phyloP scores from a whole-genome alignment of 2,888 invertebrate species.

The Drosophila trichaetosa region DNA sequence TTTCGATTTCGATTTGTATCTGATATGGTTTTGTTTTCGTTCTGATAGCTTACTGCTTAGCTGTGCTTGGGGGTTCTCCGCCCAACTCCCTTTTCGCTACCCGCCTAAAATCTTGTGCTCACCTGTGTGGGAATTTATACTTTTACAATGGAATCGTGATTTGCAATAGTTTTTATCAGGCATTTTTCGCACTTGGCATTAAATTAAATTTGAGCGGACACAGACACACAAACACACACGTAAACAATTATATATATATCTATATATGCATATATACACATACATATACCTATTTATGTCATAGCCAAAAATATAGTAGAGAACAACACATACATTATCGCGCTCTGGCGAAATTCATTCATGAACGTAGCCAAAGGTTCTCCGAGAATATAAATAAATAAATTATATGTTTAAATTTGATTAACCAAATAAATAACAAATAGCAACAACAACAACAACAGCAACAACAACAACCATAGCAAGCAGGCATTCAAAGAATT shows the following conservation, averaged over 20 bases:
- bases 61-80: not conserved
- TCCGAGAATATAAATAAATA: conserved; percentile 58
- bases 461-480: conserved; percentile 16
- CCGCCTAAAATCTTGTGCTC: not conserved
- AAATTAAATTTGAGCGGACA: conserved; percentile 32
- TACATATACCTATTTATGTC: conserved; percentile 62
- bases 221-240: conserved; percentile 4
- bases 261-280: not conserved
- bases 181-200: conserved; percentile 42
- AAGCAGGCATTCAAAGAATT: conserved; percentile 46
- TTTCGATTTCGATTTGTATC: conserved; percentile 53
- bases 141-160: conserved; percentile 42
- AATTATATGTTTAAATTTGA: conserved; percentile 77
- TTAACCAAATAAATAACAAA: conserved; percentile 70
- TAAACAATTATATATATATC: not conserved
- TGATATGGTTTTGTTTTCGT: conserved; percentile 26
- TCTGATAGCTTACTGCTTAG: conserved; percentile 7
- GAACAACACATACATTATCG: conserved; percentile 8
- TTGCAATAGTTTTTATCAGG: conserved; percentile 39
- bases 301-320: conserved; percentile 71
- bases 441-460: conserved; percentile 22
- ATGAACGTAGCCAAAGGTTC: conserved; percentile 54
- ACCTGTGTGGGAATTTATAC: not conserved
- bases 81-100: not conserved
- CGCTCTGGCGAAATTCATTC: conserved; percentile 55